phyloP scores from a whole-genome alignment of 2,113 vertebrate genomes.

The Neodon shergylaensis region DNA sequence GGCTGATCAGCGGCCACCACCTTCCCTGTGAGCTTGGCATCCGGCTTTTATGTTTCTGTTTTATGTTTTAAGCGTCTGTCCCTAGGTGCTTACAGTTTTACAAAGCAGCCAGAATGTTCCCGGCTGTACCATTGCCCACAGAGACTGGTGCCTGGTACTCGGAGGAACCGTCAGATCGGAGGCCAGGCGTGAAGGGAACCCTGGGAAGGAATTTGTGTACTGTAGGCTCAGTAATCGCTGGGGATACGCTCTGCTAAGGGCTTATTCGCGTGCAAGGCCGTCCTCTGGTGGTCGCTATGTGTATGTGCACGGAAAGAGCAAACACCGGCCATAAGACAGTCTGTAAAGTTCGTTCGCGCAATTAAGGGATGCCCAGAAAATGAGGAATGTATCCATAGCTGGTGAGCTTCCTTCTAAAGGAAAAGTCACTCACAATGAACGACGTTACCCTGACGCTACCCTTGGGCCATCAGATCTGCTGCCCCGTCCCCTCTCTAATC shows the following conservation, averaged over 20 bases:
- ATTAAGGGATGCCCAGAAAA: not conserved
- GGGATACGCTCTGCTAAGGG: not conserved
- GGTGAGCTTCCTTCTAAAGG: not conserved
- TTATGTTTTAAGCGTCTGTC: slow-evolving; percentile 54
- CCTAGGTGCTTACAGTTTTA: not conserved
- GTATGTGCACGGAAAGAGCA: not conserved
- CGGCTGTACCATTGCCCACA: not conserved
- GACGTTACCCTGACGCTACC: not conserved
- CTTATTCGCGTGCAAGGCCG: not conserved
- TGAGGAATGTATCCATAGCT: too few relatives aligned
- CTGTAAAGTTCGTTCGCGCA: rapidly evolving
- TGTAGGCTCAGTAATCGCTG: rapidly evolving
- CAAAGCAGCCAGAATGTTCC: slow-evolving; percentile 37
- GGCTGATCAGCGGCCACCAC: not conserved
- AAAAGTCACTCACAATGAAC: not conserved
- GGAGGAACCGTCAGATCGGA: not conserved
- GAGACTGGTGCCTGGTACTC: not conserved
- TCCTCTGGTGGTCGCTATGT: slow-evolving; percentile 37
- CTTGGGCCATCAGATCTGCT: not conserved
- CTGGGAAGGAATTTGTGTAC: not conserved
- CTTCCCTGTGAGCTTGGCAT: not conserved
- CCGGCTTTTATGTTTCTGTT: not conserved
- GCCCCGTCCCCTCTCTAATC: rapidly evolving
- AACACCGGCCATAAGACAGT: rapidly evolving
- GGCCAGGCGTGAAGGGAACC: not conserved